Base-by-base conservation (phyloP, 2,888 invertebrate species). In the Caenorhabditis angaria region DNA sequence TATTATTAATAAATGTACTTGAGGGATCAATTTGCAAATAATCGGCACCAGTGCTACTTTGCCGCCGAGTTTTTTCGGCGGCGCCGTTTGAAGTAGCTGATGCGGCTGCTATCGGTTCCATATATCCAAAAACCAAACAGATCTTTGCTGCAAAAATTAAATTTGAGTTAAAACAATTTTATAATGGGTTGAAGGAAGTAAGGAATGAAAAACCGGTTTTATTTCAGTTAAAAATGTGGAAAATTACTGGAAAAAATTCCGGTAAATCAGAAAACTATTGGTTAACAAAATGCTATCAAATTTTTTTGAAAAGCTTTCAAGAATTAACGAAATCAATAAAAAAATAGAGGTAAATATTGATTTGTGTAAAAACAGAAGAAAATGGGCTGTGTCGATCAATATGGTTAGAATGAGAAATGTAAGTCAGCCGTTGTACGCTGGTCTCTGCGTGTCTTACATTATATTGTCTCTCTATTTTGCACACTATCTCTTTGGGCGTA, bases 11-110 rank as follows among this genome's bases (percentile, higher is more conserved):
- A 41, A 80, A 82, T 25, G 80, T 76, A 55, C 70, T 73, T 20
- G 80, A 74, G 3, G 84, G 83, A 55, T 86, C 86, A 29, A 86
- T 86, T 61, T 83, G 83, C 4, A 85, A 65, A 53, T 80, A 82
- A 29, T 82, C 82, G 10, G 70, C 56, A n/a, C n/a, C n/a, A 8
- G 74, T 65, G 54, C 14, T 41, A 41, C 61, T 70, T 25, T 57
- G 60, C 0, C 76, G 70, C 0, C 70, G 59, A 2, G 50, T 22
- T 48, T 54, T 54, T 24, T 54, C 48, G n/a, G 48, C 25, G 3
- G 12, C 41, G 47, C 59, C 59, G 47, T 59, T 59, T 20, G 59
- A 47, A 6, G 59, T 12, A 20, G 35, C 25, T 18, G 32, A 32
- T 5, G 55, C 25, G 10, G 54, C 27, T 54, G 54, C 24, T 24